Base-by-base conservation (phyloP, 2,888 invertebrate genomes). In the Sturmia bella region DNA sequence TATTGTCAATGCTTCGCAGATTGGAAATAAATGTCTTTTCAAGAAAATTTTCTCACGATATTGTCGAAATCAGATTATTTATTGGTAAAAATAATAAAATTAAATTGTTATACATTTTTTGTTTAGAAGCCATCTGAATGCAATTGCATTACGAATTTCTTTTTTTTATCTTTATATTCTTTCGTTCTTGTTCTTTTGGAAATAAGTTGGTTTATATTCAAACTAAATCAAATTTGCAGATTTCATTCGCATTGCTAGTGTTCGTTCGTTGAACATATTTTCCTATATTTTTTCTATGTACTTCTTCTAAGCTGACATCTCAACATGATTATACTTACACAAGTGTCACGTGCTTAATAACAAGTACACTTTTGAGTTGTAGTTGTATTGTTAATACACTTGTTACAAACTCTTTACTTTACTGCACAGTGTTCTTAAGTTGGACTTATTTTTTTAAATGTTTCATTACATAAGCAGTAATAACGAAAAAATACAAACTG, bases 291-390 rank as follows among this genome's bases (percentile, higher is more conserved):
- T 39, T 50, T 50, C 45, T 54, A 32, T 9, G 21, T 54, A 52
- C 13, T 54, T 61, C 19, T 70, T 66, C 72, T 59, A 74, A 82
- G 78, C 69, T 78, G 82, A 82, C 82, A 82, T 74, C 78, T 82
- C 74, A 66, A 82, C 82, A 82, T 78, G 78, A 82, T 75, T 82
- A 74, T 57, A 73, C 74, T 78, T 82, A 66, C 45, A 64, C 57
- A 78, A 82, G 69, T 82, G 82, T 82, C 82, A 82, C 82, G 82
- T 82, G 82, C 82, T 82, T 82, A 78, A 82, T 82, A 78, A 78
- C 74, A 78, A 82, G 74, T 74, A 82, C 24, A 39, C 68, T 73
- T 61, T 64, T 19, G 32, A 70, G 39, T 57, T 59, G 64, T 78
- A 56, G 61, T 64, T 39, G 39, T 69, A 72, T 52, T 66, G 41